Evolutionary conservation across 1,140 invertebrate species (phyloP), one percentile per base, ranked within the genome.

Genomic region (Papilio xuthus): DNA sequence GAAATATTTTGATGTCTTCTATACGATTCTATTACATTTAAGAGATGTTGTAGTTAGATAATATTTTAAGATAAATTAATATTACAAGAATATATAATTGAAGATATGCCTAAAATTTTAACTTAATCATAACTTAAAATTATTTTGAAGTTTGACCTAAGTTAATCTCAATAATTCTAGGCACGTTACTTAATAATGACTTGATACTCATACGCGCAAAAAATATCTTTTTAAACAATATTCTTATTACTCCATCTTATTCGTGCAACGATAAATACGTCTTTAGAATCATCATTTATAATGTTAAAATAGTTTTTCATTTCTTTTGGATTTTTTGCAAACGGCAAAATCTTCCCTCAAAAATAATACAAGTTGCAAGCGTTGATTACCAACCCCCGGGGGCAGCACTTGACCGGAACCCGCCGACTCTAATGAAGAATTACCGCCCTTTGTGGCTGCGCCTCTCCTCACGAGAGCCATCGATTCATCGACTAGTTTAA

Each of bases 371-470:
- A 91, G 86, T 86, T 82, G 71, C 83, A 79, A 82, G 84, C 84
- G 90, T 90, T 92, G 91, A 92, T 92, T 92, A 83, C 85, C 80
- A 88, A 87, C 89, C 89, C 89, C 86, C 53, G 80, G 89, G 85
- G 88, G 86, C 81, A 81, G 81, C 86, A 83, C 89, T 92, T 91
- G 91, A 90, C 90, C 90, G 89, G 86, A 90, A 87, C 85, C 81
- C 79, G 78, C 79, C 73, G 80, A 50, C 69, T 83, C 86, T 93
- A 93, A 93, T 93, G 90, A 92, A 92, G 90, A 93, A 93, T 92
- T 89, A 92, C 90, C 85, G 85, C 89, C 90, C 89, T 89, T 88
- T 91, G 89, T 87, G 83, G 83, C 81, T 71, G 56, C 71, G 80
- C 72, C 78, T 80, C 78, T 80, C 82, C 79, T 85, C 81, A 86